Conservation (phyloP, 2,888 invertebrate species). For the Unio delphinus region DNA sequence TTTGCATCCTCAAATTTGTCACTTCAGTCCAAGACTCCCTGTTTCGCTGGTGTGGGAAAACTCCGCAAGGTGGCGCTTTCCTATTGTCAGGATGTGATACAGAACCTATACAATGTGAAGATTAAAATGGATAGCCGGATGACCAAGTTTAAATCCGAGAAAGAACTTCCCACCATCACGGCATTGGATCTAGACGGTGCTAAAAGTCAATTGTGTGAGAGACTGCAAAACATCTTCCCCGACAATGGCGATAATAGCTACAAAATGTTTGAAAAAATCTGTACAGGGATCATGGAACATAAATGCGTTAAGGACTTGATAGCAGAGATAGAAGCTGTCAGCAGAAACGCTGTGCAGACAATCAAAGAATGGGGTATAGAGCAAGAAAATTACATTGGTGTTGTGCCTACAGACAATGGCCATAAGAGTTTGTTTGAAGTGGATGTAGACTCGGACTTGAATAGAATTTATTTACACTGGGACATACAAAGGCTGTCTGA, state of each 20-base stretch:
- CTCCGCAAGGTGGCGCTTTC: conserved; percentile 33
- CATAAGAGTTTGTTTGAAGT: conserved; percentile 12
- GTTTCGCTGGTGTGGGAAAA: conserved; percentile 28
- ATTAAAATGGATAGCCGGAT: conserved; percentile 27
- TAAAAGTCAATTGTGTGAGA: conserved; percentile 2
- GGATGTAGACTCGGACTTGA: conserved; percentile 20
- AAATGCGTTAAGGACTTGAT: conserved; percentile 17
- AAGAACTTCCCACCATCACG: conserved; percentile 22
- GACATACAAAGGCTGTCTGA: conserved; percentile 18
- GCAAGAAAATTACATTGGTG: conserved; percentile 28
- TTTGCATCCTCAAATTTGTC: background rate
- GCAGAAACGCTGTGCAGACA: background rate
- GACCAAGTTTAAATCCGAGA: conserved; percentile 19
- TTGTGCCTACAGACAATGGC: conserved; percentile 23
- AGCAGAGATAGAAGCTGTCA: background rate
- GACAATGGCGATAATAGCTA: conserved; percentile 13
- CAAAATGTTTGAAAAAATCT: conserved; percentile 14
- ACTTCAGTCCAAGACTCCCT: conserved; percentile 9
- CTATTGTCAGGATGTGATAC: conserved; percentile 27
- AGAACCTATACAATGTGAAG: conserved; percentile 42
- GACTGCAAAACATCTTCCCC: conserved; percentile 26
- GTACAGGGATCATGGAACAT: conserved; percentile 20
- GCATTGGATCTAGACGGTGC: conserved; percentile 13
- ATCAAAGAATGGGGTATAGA: conserved; percentile 31
- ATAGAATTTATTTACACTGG: conserved; percentile 33